Base-by-base conservation (phyloP, 2,797 vertebrate genomes). In the Agapornis canus region DNA sequence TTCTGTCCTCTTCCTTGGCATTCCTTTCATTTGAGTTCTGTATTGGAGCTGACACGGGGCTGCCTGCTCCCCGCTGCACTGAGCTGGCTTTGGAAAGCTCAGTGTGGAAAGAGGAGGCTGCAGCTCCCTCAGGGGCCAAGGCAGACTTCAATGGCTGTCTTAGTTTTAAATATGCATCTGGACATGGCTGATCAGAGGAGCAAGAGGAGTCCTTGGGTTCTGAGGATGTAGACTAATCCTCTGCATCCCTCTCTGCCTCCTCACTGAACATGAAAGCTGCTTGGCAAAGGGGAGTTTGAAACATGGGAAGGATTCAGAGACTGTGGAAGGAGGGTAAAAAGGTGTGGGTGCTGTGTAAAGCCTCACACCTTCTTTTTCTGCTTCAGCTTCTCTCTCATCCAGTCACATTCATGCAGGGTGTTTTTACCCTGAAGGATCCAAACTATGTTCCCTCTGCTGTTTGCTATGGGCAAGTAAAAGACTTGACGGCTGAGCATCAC, bases 111-210 rank as follows among this genome's bases (percentile, higher is more conserved):
- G 70, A 81, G 77, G 80, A 95, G 72, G 65, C 90, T 95, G 73
- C 52, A 77, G 48, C 93, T 96, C 79, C 82, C 91, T 92, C 43
- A n/a, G 82, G 92, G 83, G 60, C 27, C 47, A 64, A 95, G 81
- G 10, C 82, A 85, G 86, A 93, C 86, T 93, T 92, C 94, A 86
- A 32, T 78, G 69, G 68, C 92, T 96, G 57, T 91, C 92, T 92
- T 91, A 77, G 60, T 95, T 91, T 96, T 87, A 95, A 92, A 90
- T 90, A 92, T 91, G 82, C 89, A 64, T 94, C 75, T 91, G 76
- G 89, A 92, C 72, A 52, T 42, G 59, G 78, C 84, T 95, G 92
- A 92, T 94, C 68, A 91, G 86, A 95, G 78, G 27, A 92, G 86
- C 86, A 85, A 68, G 54, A 56, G 76, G 72, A 95, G 59, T 82